Conservation (phyloP, 2,113 vertebrate genomes). For the Syngnathoides biaculeatus region DNA sequence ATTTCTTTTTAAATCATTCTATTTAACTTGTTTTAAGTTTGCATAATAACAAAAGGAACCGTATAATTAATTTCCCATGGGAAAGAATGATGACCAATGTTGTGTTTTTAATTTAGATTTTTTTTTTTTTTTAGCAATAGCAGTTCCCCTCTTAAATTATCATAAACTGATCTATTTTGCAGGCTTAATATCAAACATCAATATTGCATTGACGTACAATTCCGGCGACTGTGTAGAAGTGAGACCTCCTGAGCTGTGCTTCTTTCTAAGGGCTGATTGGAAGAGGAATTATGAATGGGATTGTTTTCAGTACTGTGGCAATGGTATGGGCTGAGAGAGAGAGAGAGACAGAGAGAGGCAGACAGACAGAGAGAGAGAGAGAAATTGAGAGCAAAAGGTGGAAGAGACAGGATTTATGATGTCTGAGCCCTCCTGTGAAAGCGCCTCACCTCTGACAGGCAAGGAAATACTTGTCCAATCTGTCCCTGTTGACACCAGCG, state of each 20-base stretch:
- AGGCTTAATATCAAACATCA: slow-evolving; percentile 34
- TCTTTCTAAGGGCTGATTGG: slow-evolving; percentile 33
- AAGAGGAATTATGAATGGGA: slow-evolving; percentile 57
- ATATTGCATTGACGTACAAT: slow-evolving; percentile 11
- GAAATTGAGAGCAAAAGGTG: slow-evolving; percentile 31
- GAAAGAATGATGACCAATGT: neutral
- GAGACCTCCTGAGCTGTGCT: slow-evolving; percentile 35
- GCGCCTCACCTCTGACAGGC: slow-evolving; percentile 55
- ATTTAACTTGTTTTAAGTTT: too few species aligned
- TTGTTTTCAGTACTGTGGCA: slow-evolving; percentile 42
- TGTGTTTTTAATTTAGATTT: neutral
- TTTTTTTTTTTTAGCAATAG: too few species aligned
- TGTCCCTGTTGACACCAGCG: slow-evolving; percentile 52
- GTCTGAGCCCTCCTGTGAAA: slow-evolving; percentile 65
- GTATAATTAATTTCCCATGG: neutral
- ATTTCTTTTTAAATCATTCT: neutral
- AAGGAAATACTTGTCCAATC: slow-evolving; percentile 62
- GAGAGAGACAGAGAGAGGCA: slow-evolving; percentile 7
- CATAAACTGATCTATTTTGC: slow-evolving; percentile 4
- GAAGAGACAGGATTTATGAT: slow-evolving; percentile 67
- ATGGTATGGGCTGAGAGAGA: slow-evolving; percentile 16
- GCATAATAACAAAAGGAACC: too few species aligned
- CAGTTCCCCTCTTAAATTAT: neutral
- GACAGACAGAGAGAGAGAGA: slow-evolving; percentile 10
- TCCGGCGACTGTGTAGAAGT: slow-evolving; percentile 32